Evolutionary conservation across 2,113 vertebrate genomes (phyloP).

Genomic region (Petaurus breviceps): DNA sequence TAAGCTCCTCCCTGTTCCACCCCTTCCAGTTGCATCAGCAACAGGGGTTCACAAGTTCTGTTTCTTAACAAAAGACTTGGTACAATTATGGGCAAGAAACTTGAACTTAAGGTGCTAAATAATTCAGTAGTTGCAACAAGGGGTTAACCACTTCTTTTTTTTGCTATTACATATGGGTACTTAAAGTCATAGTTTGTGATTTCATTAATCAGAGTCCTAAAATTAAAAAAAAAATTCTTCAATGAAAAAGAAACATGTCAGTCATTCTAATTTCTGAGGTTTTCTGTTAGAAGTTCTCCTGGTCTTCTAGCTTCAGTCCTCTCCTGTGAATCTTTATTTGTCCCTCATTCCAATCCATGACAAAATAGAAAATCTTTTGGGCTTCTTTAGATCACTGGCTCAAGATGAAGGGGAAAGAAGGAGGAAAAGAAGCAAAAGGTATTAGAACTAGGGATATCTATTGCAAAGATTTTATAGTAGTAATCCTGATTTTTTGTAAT

Average conservation of each 20-base stretch:
- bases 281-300: neutral
- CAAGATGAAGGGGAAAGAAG: neutral
- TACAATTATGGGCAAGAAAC: too few relatives aligned
- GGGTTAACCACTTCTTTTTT: too few relatives aligned
- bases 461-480: neutral
- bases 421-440: neutral
- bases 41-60: too few relatives aligned
- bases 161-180: too few relatives aligned
- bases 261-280: neutral
- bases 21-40: too few relatives aligned
- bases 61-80: too few relatives aligned
- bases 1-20: too few relatives aligned
- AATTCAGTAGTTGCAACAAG: too few relatives aligned
- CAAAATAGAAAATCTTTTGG: neutral
- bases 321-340: neutral
- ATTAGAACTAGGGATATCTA: neutral
- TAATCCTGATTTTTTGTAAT: neutral
- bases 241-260: neutral
- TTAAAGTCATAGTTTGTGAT: neutral
- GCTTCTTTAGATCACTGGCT: neutral
- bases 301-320: neutral
- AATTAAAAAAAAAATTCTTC: neutral
- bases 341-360: neutral
- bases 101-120: too few relatives aligned
- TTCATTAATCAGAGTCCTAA: neutral